A percentile compares a stretch with the other conserved stretches of the same genome.
These are phyloP conservation scores for Pygoscelis antarcticus DNA, from an alignment of 2,113 vertebrate species.

Conservation along the genomic window DNA sequence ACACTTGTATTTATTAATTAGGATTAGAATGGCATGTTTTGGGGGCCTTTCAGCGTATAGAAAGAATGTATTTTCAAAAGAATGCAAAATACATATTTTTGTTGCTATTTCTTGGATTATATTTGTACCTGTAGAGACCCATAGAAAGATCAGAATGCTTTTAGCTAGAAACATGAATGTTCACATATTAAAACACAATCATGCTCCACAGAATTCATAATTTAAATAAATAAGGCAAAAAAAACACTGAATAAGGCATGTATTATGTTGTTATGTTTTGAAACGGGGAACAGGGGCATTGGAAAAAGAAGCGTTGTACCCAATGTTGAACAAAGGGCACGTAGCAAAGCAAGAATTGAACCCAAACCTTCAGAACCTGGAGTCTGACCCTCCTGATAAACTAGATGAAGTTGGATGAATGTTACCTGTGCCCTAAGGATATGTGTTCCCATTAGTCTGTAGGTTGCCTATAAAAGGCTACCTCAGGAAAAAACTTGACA, in stretches of 20 bases:
- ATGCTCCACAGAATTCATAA: not conserved
- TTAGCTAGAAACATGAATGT: not conserved
- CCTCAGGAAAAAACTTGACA: not conserved
- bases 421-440: not conserved
- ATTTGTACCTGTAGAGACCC: not conserved
- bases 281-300: not conserved
- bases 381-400: not conserved
- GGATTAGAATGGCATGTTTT: not conserved
- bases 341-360: not conserved
- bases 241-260: not conserved
- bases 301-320: not conserved
- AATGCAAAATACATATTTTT: not conserved
- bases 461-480: not conserved
- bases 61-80: not conserved
- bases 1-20: not conserved
- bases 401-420: not conserved
- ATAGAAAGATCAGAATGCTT: not conserved
- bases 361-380: not conserved
- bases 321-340: not conserved
- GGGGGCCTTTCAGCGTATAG: not conserved
- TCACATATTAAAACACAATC: not conserved
- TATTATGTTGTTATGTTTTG: not conserved
- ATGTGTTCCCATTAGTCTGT: not conserved
- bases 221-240: not conserved
- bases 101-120: not conserved